These are phyloP conservation scores for Agapornis canus DNA, from an alignment of 2,797 vertebrate species.

Conservation along the genomic window DNA sequence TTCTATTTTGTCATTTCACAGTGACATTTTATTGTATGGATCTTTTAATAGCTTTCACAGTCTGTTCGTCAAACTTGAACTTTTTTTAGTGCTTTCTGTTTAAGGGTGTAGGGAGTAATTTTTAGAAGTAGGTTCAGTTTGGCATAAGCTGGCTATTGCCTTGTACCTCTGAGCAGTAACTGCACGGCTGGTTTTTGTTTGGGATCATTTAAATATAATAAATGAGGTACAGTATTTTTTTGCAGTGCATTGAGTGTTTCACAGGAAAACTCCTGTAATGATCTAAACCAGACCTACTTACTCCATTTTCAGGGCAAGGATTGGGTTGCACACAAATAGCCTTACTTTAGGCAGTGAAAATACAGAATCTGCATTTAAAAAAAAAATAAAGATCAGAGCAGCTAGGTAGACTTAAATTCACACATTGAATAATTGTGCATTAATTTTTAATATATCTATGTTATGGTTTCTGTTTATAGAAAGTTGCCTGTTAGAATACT, in stretches of 20 bases:
- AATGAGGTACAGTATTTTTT: background rate
- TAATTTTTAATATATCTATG: background rate
- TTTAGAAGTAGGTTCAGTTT: background rate
- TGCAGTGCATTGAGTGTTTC: background rate
- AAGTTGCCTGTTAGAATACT: background rate
- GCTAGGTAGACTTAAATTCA: background rate
- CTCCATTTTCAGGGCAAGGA: background rate
- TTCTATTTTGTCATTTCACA: background rate
- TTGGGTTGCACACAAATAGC: background rate
- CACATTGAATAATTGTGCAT: rapidly evolving
- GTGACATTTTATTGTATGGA: background rate
- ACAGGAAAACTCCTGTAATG: background rate
- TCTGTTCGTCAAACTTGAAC: background rate
- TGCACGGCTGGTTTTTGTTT: background rate
- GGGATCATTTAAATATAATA: background rate
- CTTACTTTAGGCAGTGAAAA: background rate
- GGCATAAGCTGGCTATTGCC: background rate
- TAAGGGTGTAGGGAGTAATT: background rate
- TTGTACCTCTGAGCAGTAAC: background rate
- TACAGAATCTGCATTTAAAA: background rate
- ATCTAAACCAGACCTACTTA: background rate
- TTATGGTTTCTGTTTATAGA: background rate
- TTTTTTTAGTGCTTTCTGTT: background rate
- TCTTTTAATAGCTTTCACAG: background rate
- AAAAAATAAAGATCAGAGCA: background rate